These are phyloP conservation scores for Diploptera punctata DNA, from an alignment of 2,888 invertebrate genomes.

Conservation along the genomic window DNA sequence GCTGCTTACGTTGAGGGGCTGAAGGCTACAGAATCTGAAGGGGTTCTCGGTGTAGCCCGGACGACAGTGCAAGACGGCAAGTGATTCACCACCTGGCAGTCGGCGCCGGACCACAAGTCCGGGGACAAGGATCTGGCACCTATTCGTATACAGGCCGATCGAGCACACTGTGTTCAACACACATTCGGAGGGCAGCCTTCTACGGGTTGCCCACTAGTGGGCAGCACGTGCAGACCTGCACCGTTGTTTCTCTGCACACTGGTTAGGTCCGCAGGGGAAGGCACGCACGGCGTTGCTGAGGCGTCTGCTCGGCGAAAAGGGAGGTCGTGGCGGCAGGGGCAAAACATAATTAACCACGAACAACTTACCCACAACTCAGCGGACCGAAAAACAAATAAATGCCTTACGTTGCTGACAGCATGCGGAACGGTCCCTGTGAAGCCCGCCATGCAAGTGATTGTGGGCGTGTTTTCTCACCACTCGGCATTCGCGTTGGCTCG, in stretches of 20 bases:
- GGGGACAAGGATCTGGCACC: slow-evolving; percentile 66
- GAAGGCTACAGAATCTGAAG: slow-evolving; percentile 60
- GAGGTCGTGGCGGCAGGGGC: slow-evolving; percentile 50
- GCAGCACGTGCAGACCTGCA: slow-evolving; percentile 60
- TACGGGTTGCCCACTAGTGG: slow-evolving; percentile 65
- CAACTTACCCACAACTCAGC: not conserved
- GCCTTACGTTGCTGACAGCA: slow-evolving; percentile 45
- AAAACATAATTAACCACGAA: not conserved
- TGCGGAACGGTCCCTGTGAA: slow-evolving; percentile 70
- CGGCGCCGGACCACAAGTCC: slow-evolving; percentile 55
- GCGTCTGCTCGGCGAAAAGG: slow-evolving; percentile 41
- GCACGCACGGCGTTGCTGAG: slow-evolving; percentile 60
- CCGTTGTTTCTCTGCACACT: slow-evolving; percentile 59
- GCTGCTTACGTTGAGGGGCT: slow-evolving; percentile 54
- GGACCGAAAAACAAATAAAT: not conserved
- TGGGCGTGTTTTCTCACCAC: slow-evolving; percentile 77
- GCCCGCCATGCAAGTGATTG: slow-evolving; percentile 72
- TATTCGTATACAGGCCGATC: slow-evolving; percentile 58
- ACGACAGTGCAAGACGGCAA: slow-evolving; percentile 61
- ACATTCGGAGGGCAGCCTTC: slow-evolving; percentile 64
- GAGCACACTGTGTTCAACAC: slow-evolving; percentile 56
- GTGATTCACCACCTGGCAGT: slow-evolving; percentile 53
- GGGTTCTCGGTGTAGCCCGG: slow-evolving; percentile 78
- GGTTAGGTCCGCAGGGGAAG: slow-evolving; percentile 60
- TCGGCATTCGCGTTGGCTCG: slow-evolving; percentile 74